A percentile compares a stretch with the other conserved stretches of the same genome.
Conservation (phyloP, 2,113 vertebrate genomes). For the Paraplagusia blochii region DNA sequence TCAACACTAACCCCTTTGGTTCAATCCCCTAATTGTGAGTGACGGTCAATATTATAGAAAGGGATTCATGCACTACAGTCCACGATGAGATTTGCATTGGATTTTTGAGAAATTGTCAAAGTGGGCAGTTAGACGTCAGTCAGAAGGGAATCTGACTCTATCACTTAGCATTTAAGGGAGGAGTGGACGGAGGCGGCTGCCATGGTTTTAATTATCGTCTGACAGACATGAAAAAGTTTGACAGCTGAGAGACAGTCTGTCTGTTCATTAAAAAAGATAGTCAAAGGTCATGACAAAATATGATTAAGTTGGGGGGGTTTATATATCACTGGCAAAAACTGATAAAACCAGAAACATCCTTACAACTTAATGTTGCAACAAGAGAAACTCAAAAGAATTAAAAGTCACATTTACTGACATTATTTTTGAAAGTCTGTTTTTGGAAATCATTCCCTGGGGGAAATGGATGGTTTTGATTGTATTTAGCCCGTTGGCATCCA, state of each 20-base stretch:
- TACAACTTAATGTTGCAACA: no score
- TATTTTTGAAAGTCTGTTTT: no score
- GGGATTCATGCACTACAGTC: conserved; percentile 47
- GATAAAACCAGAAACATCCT: no score
- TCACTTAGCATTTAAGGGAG: conserved; percentile 66
- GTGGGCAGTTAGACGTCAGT: conserved; percentile 63
- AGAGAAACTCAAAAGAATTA: no score
- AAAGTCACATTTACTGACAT: no score
- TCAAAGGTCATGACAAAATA: conserved; percentile 44
- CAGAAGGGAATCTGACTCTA: conserved; percentile 67
- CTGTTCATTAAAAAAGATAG: conserved; percentile 42
- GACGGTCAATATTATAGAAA: conserved; percentile 74
- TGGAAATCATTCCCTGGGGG: no score
- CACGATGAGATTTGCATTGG: conserved; percentile 77
- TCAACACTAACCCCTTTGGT: conserved; percentile 58
- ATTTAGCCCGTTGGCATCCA: no score
- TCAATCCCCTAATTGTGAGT: conserved; percentile 71
- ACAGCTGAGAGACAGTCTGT: conserved; percentile 64
- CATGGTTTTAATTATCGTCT: conserved; percentile 68
- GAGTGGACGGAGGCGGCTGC: conserved; percentile 28
- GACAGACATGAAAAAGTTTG: conserved; percentile 49
- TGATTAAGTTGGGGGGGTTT: conserved; percentile 14
- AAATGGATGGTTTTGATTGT: no score
- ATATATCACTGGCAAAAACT: no score
- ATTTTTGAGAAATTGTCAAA: conserved; percentile 77